Evolutionary conservation across 2,888 invertebrate genomes (phyloP).

Genomic region (Drosophila neutralis): DNA sequence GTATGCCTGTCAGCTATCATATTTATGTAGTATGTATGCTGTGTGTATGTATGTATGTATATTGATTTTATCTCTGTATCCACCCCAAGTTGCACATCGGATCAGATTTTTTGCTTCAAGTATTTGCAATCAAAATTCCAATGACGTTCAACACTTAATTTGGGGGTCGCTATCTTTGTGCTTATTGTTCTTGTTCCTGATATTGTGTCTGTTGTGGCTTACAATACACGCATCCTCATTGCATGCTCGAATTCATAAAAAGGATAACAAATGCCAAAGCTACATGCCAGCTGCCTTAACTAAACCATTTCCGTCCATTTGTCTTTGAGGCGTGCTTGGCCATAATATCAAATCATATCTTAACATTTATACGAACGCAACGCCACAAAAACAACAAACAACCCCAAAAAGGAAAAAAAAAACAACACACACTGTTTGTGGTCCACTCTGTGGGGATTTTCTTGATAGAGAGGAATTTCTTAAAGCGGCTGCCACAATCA

Average conservation of each 20-base stretch:
- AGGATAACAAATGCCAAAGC: conserved; percentile 73
- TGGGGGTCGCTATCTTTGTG: conserved; percentile 20
- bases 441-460: background rate
- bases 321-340: conserved; percentile 62
- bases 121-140: conserved; percentile 74
- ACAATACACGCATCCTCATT: conserved; percentile 42
- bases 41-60: too few species aligned
- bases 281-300: conserved; percentile 59
- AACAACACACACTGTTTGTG: conserved; percentile 5
- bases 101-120: conserved; percentile 28
- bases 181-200: conserved; percentile 16
- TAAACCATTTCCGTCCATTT: conserved; percentile 60
- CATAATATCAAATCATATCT: conserved; percentile 77
- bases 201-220: conserved; percentile 45
- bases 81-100: conserved; percentile 8
- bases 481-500: conserved; percentile 41
- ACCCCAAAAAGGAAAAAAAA: background rate
- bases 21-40: background rate
- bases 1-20: background rate
- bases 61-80: conserved; percentile 38
- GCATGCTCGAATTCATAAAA: conserved; percentile 68
- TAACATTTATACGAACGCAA: conserved; percentile 60
- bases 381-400: conserved; percentile 13
- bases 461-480: conserved; percentile 22
- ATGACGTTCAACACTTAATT: conserved; percentile 70